Percentiles rank a stretch among this genome's conserved stretches.
Evolutionary conservation across 1,140 invertebrate species (phyloP).

Genomic region (Trachymyrmex cornetzi): DNA sequence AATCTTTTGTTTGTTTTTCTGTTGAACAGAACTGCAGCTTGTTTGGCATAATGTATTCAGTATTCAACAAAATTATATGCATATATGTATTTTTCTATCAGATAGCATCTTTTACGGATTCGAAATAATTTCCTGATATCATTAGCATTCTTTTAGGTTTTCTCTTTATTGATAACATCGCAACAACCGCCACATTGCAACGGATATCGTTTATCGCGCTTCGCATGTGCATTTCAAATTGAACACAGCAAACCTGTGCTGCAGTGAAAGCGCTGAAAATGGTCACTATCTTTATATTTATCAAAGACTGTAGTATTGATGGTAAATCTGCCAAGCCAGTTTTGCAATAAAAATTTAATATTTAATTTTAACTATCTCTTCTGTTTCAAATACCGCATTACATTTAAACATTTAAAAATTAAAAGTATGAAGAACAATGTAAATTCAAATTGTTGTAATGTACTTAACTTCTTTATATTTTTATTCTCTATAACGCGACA

Average conservation of each 20-base stretch:
- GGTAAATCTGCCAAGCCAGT: neutral
- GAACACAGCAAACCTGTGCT: slow-evolving; percentile 41
- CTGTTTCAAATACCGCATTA: neutral
- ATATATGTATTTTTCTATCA: neutral
- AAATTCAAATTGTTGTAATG: neutral
- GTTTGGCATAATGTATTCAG: neutral
- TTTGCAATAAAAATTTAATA: slow-evolving; percentile 20
- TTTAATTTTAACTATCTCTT: neutral
- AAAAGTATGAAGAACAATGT: neutral
- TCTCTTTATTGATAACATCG: slow-evolving; percentile 23
- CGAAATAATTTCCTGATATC: slow-evolving; percentile 25
- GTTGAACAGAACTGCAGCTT: neutral
- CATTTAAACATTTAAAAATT: neutral
- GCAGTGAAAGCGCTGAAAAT: slow-evolving; percentile 57
- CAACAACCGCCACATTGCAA: neutral
- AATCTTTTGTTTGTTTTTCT: neutral
- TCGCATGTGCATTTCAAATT: slow-evolving; percentile 14
- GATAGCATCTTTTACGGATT: slow-evolving; percentile 21
- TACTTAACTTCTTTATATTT: neutral
- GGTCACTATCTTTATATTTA: neutral
- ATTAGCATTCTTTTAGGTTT: slow-evolving; percentile 25
- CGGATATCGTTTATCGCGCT: slow-evolving; percentile 39
- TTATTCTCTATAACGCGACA: neutral
- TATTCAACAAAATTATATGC: neutral
- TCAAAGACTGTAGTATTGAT: neutral